Evolutionary conservation across 1,140 invertebrate genomes (phyloP).

Genomic region (Popillia japonica): DNA sequence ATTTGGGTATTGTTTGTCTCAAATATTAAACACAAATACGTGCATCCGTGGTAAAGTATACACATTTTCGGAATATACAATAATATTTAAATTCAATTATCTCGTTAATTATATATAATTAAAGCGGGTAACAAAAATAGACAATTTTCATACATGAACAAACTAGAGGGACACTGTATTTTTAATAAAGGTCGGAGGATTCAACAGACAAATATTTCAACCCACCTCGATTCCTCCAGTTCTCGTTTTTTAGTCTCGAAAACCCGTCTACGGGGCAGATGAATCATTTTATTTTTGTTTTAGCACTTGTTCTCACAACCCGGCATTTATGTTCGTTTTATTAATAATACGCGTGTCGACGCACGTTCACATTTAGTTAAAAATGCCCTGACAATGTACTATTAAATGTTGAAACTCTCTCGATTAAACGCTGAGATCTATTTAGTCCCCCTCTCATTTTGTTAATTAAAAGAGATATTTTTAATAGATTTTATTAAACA

Average conservation of each 20-base stretch:
- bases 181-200: neutral
- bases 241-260: neutral
- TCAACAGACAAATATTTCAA: neutral
- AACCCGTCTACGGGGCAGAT: constrained; percentile 17
- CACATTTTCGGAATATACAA: too few relatives aligned
- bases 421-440: neutral
- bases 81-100: too few relatives aligned
- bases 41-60: too few relatives aligned
- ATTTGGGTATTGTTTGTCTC: too few relatives aligned
- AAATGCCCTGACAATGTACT: neutral
- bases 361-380: neutral
- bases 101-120: too few relatives aligned
- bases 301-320: constrained; percentile 2
- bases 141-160: too few relatives aligned
- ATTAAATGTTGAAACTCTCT: neutral
- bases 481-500: neutral
- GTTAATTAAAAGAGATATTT: constrained; percentile 17
- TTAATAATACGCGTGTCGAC: neutral
- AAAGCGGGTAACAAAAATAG: too few relatives aligned
- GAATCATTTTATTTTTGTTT: constrained; percentile 19
- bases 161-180: neutral
- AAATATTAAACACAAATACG: too few relatives aligned
- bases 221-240: neutral
- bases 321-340: neutral
- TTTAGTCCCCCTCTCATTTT: neutral